phyloP scores from a whole-genome alignment of 2,113 vertebrate genomes.

The Oreotrochilus melanogaster region DNA sequence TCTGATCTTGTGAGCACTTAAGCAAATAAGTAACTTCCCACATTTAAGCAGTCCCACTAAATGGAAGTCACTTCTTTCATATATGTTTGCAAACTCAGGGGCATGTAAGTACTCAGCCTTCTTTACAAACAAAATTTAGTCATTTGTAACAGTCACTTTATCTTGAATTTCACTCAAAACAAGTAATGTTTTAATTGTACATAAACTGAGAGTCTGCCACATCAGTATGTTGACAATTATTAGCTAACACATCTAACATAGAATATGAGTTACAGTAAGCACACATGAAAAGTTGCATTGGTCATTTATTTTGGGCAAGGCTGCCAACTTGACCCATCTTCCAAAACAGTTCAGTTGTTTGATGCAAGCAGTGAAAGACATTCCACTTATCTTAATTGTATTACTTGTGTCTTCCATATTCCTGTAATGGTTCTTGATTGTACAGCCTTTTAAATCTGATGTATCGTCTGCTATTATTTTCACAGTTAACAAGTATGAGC shows the following conservation, averaged over 20 bases:
- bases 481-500: background rate
- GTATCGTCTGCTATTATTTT: background rate
- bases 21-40: background rate
- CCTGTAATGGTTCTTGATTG: constrained; percentile 29
- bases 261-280: constrained; percentile 17
- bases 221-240: background rate
- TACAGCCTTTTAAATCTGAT: constrained; percentile 31
- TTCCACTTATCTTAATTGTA: constrained; percentile 63
- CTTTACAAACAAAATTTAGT: background rate
- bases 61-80: background rate
- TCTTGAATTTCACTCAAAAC: background rate
- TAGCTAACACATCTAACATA: background rate
- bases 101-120: background rate
- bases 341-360: constrained; percentile 25
- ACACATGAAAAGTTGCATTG: background rate
- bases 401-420: constrained; percentile 25
- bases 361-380: constrained; percentile 34
- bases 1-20: background rate
- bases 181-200: background rate
- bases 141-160: background rate
- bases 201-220: background rate
- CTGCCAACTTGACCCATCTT: constrained; percentile 25
- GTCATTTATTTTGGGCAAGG: constrained; percentile 42
- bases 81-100: background rate
- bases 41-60: background rate